These are phyloP conservation scores for Drosophila suzukii DNA, from an alignment of 1,140 invertebrate species.

Conservation along the genomic window DNA sequence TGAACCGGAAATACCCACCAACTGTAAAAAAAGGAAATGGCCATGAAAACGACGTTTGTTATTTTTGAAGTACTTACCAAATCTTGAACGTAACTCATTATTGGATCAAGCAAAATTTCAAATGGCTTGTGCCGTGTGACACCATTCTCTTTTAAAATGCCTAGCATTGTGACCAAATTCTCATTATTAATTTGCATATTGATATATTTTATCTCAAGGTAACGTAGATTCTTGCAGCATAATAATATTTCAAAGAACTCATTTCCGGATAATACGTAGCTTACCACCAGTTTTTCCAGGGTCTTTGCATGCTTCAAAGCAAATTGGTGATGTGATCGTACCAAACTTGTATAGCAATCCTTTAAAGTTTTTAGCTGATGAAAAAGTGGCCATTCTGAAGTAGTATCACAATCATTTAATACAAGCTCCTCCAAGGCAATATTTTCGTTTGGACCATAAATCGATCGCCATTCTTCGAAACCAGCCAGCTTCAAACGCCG, in stretches of 20 bases:
- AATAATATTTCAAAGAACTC: not conserved
- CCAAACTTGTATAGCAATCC: not conserved
- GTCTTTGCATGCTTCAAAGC: not conserved
- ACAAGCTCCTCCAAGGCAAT: not conserved
- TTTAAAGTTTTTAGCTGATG: not conserved
- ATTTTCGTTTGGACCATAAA: not conserved
- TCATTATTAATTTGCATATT: not conserved
- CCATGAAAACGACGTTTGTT: not conserved
- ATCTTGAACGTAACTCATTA: not conserved
- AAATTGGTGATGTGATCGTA: not conserved
- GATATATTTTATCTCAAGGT: not conserved
- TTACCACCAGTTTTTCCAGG: not conserved
- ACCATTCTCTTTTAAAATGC: not conserved
- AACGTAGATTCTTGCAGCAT: not conserved
- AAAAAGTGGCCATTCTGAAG: not conserved
- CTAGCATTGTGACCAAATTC: not conserved
- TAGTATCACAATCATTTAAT: not conserved
- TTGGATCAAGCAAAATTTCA: not conserved
- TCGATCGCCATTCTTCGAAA: not conserved
- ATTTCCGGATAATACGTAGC: not conserved
- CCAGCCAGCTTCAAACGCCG: not conserved
- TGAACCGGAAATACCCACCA: not conserved
- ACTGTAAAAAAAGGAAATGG: not conserved
- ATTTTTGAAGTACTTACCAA: not conserved
- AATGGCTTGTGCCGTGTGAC: not conserved